Base-by-base conservation (phyloP, 2,888 invertebrate genomes). In the Clunio marinus region DNA sequence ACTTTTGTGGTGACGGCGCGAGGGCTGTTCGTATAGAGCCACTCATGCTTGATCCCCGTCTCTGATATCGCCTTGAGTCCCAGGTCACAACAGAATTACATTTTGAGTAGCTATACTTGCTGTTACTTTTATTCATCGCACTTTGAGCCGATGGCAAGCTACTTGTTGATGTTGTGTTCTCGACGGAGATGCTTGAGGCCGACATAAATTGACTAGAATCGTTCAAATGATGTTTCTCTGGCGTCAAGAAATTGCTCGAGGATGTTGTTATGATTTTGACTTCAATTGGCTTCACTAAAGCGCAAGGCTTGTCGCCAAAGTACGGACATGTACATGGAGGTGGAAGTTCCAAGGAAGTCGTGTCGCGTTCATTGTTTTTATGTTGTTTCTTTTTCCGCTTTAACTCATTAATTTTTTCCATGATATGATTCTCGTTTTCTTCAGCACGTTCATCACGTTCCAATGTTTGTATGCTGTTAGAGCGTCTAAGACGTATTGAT, bases 301-400 rank as follows among this genome's bases (percentile, higher is more conserved):
- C 81, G 71, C 83, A 76, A 20, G 85, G 83, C 1, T 85, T 84
- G 70, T 87, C 84, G 0, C 91, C 89, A 74, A 91, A 90, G 73
- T 91, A 91, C 0, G 90, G 89, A 74, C 91, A 90, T 0, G 89
- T 89, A 75, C 90, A 91, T 0, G 89, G 88, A 0, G 89, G 88
- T 2, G 89, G 89, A 41, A 90, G 75, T 7, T 84, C 80, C 24
- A 85, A 76, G 27, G 78, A 76, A 46, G 75, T 77, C 45, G 72
- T 72, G 70, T 74, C 80, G 80, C 66, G 32, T 28, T 66, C 66
- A 25, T 41, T 63, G 10, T 32, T 66, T 28, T 46, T 32, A 4
- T 27, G 15, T 32, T 51, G 32, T 20, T 45, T 45, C 17, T 28
- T 51, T 20, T 51, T 51, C 10, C 45, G 22, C 20, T 35, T 66